Conservation (phyloP, 53 echinoderm and acorn worm genomes). For the Holothuria leucospilota region DNA sequence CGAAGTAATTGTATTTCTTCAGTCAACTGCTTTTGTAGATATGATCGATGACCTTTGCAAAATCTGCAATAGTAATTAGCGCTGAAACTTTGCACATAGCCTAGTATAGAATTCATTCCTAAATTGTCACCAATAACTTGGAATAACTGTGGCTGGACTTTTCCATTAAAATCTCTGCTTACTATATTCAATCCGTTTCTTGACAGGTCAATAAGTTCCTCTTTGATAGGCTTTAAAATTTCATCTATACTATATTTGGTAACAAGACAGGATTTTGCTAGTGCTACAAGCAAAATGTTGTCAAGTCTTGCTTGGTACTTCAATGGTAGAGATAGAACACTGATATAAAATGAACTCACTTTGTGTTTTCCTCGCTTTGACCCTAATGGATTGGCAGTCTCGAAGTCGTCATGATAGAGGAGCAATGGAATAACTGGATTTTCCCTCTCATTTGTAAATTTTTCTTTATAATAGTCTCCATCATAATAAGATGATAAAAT, state of each 20-base stretch:
- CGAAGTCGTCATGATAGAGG: constrained; percentile 46
- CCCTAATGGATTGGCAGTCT: constrained; percentile 49
- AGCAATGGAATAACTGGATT: constrained; percentile 13
- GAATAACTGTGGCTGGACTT: constrained; percentile 46
- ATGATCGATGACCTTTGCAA: constrained; percentile 54
- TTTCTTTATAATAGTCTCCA: constrained; percentile 51
- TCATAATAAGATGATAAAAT: constrained; percentile 58
- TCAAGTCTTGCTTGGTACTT: constrained; percentile 47
- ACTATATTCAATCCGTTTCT: constrained; percentile 1
- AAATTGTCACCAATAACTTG: constrained; percentile 70
- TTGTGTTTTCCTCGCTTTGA: constrained; percentile 49
- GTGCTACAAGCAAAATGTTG: constrained; percentile 32
- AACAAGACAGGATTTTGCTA: constrained; percentile 33
- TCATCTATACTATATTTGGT: constrained; percentile 40
- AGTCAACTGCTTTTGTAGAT: background rate
- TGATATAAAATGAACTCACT: no score
- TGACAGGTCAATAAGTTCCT: constrained; percentile 15
- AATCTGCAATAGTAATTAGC: constrained; percentile 58
- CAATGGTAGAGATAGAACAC: no score
- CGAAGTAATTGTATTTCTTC: constrained; percentile 31
- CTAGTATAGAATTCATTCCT: constrained; percentile 60
- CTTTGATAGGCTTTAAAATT: constrained; percentile 16
- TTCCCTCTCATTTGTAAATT: constrained; percentile 1
- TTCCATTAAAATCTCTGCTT: constrained; percentile 27
- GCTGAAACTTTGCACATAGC: constrained; percentile 62